Base-by-base conservation (phyloP, 1,140 invertebrate genomes). In the Heliconius melpomene region DNA sequence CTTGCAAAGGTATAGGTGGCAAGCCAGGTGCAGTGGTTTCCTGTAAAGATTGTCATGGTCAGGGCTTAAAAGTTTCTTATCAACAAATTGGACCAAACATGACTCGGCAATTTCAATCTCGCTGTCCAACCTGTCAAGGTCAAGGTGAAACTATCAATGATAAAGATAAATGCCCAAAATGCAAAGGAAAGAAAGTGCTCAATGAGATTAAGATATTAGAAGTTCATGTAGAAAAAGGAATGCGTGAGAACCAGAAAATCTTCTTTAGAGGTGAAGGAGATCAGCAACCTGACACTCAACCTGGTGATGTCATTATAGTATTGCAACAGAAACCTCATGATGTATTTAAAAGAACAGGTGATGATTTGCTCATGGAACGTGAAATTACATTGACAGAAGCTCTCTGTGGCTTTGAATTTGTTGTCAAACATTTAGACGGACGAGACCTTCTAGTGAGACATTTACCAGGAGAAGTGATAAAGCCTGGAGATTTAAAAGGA, bases 151-250 rank as follows among this genome's bases (percentile, higher is more conserved):
- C 96, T 50, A 97, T 98, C 80, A 96, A 96, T 88, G 97, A 98
- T 72, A 98, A 97, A 88, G 97, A 98, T 91, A 95, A 96, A 52
- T 99, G 98, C 91, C 95, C 96, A 85, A 95, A 94, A 60, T 99
- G 98, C 90, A 95, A 96, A 84, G 98, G 98, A 23, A 97, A 96
- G 79, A 98, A 98, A 93, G 96, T 98, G 40, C 90, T 96, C 71
- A 96, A 96, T 90, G 96, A 96, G 95, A 97, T 95, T 81, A 98
- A 98, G 94, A 97, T 98, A 75, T 91, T 99, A 7, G 98, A 98
- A 91, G 97, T 99, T 36, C 96, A 98, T 90, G 96, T 99, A 82
- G 98, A 99, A 85, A 98, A 98, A 94, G 98, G 98, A 83, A 98
- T 98, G 97, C 96, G 96, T 78, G 97, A 99, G 88, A 97, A 97